Percentiles rank a stretch among this genome's conserved stretches.
phyloP scores from a whole-genome alignment of 2,797 vertebrate genomes.

The Rhincodon typus region DNA sequence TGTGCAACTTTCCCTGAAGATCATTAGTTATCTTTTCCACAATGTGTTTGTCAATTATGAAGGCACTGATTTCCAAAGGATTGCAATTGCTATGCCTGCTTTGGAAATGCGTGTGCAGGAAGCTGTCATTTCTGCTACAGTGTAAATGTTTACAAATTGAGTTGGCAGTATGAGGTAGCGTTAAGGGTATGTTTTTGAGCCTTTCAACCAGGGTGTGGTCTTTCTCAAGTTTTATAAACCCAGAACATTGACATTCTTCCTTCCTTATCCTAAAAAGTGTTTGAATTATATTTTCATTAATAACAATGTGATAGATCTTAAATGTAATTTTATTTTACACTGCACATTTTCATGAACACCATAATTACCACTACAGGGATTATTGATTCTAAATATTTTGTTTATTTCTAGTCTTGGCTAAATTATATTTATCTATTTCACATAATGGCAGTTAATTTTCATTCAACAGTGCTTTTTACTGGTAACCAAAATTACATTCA shows the following conservation, averaged over 20 bases:
- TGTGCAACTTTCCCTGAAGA: not conserved
- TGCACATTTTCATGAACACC: not conserved
- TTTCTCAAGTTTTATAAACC: not conserved
- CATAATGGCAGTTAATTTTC: not conserved
- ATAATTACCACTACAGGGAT: not conserved
- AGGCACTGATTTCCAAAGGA: not conserved
- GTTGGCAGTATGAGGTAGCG: not conserved
- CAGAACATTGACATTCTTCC: not conserved
- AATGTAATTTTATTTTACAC: not conserved
- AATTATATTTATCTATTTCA: not conserved
- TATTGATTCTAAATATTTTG: constrained; percentile 1
- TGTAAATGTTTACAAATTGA: constrained; percentile 11
- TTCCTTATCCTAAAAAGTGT: not conserved
- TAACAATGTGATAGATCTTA: not conserved
- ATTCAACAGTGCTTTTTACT: not conserved
- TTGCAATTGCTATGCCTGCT: not conserved
- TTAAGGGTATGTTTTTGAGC: not conserved
- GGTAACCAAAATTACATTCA: not conserved
- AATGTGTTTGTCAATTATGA: not conserved
- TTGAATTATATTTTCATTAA: not conserved
- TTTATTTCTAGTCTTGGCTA: not conserved
- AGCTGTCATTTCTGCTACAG: constrained; percentile 14
- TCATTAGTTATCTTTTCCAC: not conserved
- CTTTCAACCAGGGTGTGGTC: not conserved
- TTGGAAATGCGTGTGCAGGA: not conserved